A percentile compares a stretch with the other conserved stretches of the same genome.
Evolutionary conservation across 2,888 invertebrate species (phyloP).

Genomic region (Nebria brevicollis): DNA sequence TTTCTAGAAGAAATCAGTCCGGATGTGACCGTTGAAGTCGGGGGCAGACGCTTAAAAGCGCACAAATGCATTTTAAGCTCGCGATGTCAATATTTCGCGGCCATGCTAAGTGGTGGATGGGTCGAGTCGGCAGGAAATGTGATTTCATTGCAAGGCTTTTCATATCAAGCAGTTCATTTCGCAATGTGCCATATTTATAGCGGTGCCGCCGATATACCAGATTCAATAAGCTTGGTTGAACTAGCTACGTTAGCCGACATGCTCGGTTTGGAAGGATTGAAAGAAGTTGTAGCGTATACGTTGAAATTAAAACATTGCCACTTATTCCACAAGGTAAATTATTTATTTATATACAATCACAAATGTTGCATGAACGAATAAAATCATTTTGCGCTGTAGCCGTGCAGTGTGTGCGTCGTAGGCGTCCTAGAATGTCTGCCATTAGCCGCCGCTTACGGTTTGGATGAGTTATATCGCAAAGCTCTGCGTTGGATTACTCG

Average conservation of each 20-base stretch:
- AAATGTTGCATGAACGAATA: neutral
- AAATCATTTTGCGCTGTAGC: conserved; percentile 63
- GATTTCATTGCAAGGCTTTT: conserved; percentile 85
- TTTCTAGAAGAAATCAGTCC: conserved; percentile 91
- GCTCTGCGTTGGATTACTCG: conserved; percentile 89
- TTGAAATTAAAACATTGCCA: conserved; percentile 91
- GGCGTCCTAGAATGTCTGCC: conserved; percentile 90
- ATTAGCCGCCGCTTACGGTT: conserved; percentile 83
- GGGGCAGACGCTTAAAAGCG: conserved; percentile 83
- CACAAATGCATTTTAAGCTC: conserved; percentile 93
- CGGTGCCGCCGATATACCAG: conserved; percentile 88
- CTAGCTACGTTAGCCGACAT: conserved; percentile 89
- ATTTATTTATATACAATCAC: neutral
- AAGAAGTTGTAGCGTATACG: conserved; percentile 90
- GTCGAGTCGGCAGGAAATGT: conserved; percentile 82
- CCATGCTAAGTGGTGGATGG: conserved; percentile 88
- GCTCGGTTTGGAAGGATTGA: conserved; percentile 88
- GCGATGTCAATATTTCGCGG: conserved; percentile 92
- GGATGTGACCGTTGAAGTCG: conserved; percentile 86
- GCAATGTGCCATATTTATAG: conserved; percentile 94
- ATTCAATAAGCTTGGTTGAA: conserved; percentile 86
- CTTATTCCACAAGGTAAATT: conserved; percentile 80
- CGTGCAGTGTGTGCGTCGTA: conserved; percentile 87
- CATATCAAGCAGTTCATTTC: conserved; percentile 88
- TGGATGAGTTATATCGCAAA: conserved; percentile 88